A percentile compares a stretch with the other conserved stretches of the same genome.
Conservation (phyloP, 2,888 invertebrate species). For the Maniola hyperantus region DNA sequence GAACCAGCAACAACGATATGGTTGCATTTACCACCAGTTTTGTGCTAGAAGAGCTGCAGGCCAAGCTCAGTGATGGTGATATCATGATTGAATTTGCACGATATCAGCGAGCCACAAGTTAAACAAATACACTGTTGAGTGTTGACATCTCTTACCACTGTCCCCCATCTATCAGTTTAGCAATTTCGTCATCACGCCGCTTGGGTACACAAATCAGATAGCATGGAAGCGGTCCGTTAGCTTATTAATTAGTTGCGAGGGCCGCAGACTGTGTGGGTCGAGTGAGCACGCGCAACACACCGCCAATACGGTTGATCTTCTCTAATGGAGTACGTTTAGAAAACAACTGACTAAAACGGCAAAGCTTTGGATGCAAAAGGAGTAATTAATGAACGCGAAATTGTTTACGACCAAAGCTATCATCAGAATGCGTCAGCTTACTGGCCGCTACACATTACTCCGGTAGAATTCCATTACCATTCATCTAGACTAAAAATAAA, state of each 20-base stretch:
- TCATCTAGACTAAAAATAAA: no score
- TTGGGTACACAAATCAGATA: conserved; percentile 59
- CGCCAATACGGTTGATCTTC: conserved; percentile 56
- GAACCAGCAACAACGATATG: no score
- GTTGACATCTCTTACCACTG: conserved; percentile 3
- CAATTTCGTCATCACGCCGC: conserved; percentile 50
- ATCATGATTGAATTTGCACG: no score
- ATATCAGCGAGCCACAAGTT: no score
- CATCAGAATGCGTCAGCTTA: background rate
- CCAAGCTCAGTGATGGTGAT: no score
- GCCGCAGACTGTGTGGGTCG: conserved; percentile 58
- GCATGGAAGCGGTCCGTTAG: conserved; percentile 66
- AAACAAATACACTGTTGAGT: no score
- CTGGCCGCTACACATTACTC: background rate
- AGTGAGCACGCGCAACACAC: conserved; percentile 57
- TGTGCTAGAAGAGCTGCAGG: no score
- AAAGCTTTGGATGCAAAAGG: conserved; percentile 11
- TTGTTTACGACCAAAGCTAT: background rate
- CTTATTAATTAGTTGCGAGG: conserved; percentile 67
- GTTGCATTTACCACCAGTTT: no score
- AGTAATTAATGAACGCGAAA: background rate
- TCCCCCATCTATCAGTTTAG: conserved; percentile 26
- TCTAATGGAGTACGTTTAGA: conserved; percentile 1
- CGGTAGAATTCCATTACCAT: background rate
- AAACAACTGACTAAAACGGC: conserved; percentile 1